Conservation (phyloP, 2,797 vertebrate species). For the Helarctos malayanus region DNA sequence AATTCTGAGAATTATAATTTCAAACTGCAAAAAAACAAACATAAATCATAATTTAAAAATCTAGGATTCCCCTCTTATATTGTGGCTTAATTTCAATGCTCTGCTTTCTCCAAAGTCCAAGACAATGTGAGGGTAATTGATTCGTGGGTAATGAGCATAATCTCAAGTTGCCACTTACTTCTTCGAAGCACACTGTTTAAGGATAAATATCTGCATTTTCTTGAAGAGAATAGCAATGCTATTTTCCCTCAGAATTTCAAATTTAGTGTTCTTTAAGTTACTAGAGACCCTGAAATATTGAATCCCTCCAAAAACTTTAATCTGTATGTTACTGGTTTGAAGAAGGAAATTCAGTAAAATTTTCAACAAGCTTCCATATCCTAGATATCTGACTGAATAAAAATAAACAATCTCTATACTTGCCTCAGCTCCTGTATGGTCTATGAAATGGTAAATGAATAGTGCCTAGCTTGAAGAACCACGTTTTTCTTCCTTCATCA, state of each 20-base stretch:
- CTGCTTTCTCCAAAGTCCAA: not conserved
- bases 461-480: not conserved
- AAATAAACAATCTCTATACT: not conserved
- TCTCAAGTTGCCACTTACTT: not conserved
- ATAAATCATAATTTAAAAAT: not conserved
- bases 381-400: not conserved
- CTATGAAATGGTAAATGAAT: not conserved
- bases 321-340: not conserved
- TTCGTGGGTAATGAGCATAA: not conserved
- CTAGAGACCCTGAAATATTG: not conserved
- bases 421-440: not conserved
- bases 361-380: not conserved
- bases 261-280: not conserved
- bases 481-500: not conserved
- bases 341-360: not conserved
- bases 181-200: not conserved
- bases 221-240: not conserved
- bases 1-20: conserved; percentile 8
- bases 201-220: not conserved
- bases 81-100: not conserved
- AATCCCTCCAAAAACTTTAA: not conserved
- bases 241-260: not conserved
- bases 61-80: not conserved
- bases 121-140: not conserved
- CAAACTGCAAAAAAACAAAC: not conserved